Evolutionary conservation across 1,140 invertebrate species (phyloP).

Genomic region (Delia radicum): DNA sequence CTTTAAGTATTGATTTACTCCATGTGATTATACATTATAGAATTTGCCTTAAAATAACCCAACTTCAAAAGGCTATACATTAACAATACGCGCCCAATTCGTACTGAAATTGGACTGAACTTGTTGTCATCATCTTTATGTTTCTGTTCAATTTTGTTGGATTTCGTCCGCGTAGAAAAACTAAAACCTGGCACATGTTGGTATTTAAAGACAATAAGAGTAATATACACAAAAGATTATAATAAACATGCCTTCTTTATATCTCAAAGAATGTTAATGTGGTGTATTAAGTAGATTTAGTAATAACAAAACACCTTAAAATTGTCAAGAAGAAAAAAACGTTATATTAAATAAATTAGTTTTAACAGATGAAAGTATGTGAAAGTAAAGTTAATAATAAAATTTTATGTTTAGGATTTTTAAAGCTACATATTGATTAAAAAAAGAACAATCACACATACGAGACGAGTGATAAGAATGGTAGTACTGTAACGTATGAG

Average conservation of each 20-base stretch:
- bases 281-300: neutral
- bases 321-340: neutral
- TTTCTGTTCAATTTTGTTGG: neutral
- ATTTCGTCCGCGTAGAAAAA: too few species aligned
- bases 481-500: too few species aligned
- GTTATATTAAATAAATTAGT: neutral
- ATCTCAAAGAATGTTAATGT: neutral
- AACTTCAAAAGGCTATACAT: too few species aligned
- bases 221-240: neutral
- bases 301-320: neutral
- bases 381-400: neutral
- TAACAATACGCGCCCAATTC: too few species aligned
- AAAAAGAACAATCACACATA: too few species aligned
- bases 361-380: neutral
- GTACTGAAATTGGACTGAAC: too few species aligned
- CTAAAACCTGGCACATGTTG: neutral
- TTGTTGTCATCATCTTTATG: neutral
- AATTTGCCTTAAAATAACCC: too few species aligned
- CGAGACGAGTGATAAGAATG: too few species aligned
- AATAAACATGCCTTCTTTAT: neutral
- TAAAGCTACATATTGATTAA: neutral
- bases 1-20: too few species aligned
- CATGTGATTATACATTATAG: too few species aligned
- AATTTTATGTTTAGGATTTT: neutral
- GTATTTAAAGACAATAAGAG: neutral